Evolutionary conservation across 2,113 vertebrate species (phyloP), one percentile per base, ranked within the genome.

Genomic region (Callionymus lyra): DNA sequence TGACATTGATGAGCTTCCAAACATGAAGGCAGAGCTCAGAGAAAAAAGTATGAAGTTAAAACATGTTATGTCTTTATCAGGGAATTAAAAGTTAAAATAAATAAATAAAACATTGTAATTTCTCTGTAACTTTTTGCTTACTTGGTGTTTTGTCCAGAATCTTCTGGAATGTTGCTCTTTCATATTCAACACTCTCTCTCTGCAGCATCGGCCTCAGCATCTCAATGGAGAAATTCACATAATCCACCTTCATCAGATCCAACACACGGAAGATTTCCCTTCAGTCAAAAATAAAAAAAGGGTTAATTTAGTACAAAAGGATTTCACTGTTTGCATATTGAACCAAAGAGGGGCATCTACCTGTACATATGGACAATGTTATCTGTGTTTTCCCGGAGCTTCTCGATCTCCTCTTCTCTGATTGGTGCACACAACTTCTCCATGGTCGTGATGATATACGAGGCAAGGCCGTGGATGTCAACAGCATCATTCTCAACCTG

Each of bases 221-320:
- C 42, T 79, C 67, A 50, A 98, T 93, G 18, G 74, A 82, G 42
- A 84, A 86, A 67, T 96, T 95, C 47, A 88, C 82, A 76, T 88
- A 79, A 70, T 98, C 94, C 32, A 84, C 68, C 56, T 81, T 92
- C 93, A 97, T 98, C 65, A 98, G 84, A 76, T 94, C 90, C 82
- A 98, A 77, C 41, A 98, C 91, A 48, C 32, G 87, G 48, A 96
- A 94, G 72, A 98, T 93, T 77, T 95, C 86, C 63, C 94, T 98
- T 55, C 37, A 69, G 47, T 50, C 61, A 54, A 47, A n/a, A 53
- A 4, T 40, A 21, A 9, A 11, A 34, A 46, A 10, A 11, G 6
- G 3, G 16, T 16, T 39, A 9, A 12, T 34, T 34, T 2, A 12
- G 2, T 34, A 9, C 32, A 34, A 12, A 34, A 9, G 9, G 2